Conservation (phyloP, 1,140 invertebrate genomes). For the Micrasema minimum region DNA sequence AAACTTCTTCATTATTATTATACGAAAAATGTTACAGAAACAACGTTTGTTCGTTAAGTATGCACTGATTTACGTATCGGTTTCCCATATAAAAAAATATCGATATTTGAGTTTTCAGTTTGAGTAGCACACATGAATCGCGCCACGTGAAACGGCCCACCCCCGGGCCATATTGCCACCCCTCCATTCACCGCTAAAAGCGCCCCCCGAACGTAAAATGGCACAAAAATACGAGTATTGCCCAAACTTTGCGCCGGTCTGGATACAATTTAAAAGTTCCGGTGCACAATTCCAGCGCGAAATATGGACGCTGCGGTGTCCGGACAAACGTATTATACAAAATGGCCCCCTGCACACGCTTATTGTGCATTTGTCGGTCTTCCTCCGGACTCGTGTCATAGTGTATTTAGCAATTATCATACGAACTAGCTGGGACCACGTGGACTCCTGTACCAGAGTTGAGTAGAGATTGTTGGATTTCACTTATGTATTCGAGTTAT, state of each 20-base stretch:
- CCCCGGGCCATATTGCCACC: too few relatives aligned
- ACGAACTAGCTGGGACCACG: too few relatives aligned
- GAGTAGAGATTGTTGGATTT: too few relatives aligned
- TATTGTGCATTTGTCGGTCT: slow-evolving; percentile 17
- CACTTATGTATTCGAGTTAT: too few relatives aligned
- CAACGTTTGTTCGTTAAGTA: too few relatives aligned
- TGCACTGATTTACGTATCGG: too few relatives aligned
- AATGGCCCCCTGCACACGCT: slow-evolving; percentile 21
- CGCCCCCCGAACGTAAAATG: slow-evolving; percentile 46
- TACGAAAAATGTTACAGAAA: too few relatives aligned
- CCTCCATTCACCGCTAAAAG: slow-evolving; percentile 21
- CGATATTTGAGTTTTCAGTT: slow-evolving; percentile 21
- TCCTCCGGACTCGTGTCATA: slow-evolving; percentile 12
- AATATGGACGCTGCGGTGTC: slow-evolving; percentile 50
- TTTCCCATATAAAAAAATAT: too few relatives aligned
- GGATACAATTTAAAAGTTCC: slow-evolving; percentile 54
- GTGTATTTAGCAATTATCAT: slow-evolving; percentile 12
- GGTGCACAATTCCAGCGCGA: slow-evolving; percentile 50
- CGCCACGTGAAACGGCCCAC: slow-evolving; percentile 14
- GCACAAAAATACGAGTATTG: slow-evolving; percentile 53
- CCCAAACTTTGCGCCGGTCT: slow-evolving; percentile 53
- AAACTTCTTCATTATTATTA: too few relatives aligned
- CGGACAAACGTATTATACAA: slow-evolving; percentile 51
- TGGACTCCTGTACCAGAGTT: too few relatives aligned
- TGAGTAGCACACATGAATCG: slow-evolving; percentile 6